Conservation (phyloP, 2,888 invertebrate species). For the Marasmarcha lunaedactyla region DNA sequence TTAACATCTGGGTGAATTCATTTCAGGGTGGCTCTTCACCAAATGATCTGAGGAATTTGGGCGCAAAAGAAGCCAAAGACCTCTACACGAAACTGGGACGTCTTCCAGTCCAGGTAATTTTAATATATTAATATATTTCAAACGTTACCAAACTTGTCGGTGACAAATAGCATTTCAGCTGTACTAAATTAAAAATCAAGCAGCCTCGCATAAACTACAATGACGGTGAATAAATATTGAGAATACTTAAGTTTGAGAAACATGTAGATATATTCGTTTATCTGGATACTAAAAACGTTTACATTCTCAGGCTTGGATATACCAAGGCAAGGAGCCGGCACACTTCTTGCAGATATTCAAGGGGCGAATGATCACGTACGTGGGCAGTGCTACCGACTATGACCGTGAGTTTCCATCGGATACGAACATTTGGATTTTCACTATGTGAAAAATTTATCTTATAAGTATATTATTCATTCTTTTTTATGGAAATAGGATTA, state of each 20-base stretch:
- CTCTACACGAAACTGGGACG: conserved; percentile 60
- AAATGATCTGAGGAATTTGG: conserved; percentile 80
- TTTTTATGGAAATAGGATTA: too few species aligned
- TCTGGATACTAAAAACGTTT: too few species aligned
- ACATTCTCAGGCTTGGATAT: conserved; percentile 77
- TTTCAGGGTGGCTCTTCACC: conserved; percentile 80
- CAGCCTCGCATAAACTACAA: too few species aligned
- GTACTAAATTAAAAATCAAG: too few species aligned
- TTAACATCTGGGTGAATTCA: too few species aligned
- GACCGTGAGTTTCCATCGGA: conserved; percentile 61
- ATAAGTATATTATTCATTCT: not conserved
- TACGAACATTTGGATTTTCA: too few species aligned
- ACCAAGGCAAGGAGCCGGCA: conserved; percentile 91
- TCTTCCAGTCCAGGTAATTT: conserved; percentile 59
- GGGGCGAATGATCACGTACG: conserved; percentile 84
- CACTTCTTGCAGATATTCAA: conserved; percentile 92
- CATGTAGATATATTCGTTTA: not conserved
- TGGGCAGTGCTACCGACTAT: conserved; percentile 74
- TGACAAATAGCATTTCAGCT: not conserved
- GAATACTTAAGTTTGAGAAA: too few species aligned
- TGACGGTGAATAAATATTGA: too few species aligned
- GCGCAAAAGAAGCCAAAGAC: conserved; percentile 72
- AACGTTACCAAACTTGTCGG: not conserved
- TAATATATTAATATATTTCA: not conserved
- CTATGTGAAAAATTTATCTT: not conserved